Conservation (phyloP, 2,797 vertebrate species). For the Nannoperca obscura region DNA sequence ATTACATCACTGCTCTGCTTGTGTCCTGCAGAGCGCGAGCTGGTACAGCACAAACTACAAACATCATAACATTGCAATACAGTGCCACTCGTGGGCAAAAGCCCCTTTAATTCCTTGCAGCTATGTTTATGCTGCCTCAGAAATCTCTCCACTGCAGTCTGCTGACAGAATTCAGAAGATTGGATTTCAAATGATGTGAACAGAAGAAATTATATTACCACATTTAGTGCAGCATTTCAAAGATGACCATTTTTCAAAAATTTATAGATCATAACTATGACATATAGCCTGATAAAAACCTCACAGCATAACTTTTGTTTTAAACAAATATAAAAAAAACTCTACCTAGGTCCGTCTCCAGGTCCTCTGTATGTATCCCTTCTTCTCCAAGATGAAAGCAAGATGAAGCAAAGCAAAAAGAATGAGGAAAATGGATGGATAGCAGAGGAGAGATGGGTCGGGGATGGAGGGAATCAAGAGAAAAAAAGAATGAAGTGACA, state of each 20-base stretch:
- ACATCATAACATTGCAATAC: not conserved
- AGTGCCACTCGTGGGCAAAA: not conserved
- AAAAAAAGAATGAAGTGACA: conserved; percentile 60
- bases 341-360: conserved; percentile 96
- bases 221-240: not conserved
- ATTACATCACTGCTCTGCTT: not conserved
- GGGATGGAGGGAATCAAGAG: conserved; percentile 52
- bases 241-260: not conserved
- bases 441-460: conserved; percentile 77
- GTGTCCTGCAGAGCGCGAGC: not conserved
- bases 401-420: conserved; percentile 73
- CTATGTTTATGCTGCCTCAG: not conserved
- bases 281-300: not conserved
- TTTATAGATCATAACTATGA: too few relatives aligned
- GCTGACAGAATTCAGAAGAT: not conserved
- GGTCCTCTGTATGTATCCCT: conserved; percentile 98
- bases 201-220: not conserved
- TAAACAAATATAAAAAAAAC: conserved; percentile 8
- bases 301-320: not conserved
- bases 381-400: conserved; percentile 97
- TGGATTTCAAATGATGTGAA: not conserved
- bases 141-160: not conserved
- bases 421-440: conserved; percentile 81
- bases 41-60: conserved; percentile 11
- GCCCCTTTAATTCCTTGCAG: not conserved